These are phyloP conservation scores for Silurus glanis DNA, from an alignment of 2,113 vertebrate species.

Conservation along the genomic window DNA sequence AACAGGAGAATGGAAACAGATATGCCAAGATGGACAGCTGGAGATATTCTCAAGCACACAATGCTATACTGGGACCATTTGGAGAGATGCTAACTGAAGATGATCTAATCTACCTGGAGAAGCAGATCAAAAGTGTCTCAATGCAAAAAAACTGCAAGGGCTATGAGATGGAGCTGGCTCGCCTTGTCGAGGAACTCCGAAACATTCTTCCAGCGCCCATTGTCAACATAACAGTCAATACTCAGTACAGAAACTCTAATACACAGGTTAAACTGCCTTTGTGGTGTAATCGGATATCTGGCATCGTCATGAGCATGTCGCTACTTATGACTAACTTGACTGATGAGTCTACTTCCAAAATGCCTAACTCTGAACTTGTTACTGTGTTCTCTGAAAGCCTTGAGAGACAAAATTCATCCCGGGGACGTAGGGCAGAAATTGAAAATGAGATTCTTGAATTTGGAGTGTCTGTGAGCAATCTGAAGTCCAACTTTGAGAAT, in stretches of 20 bases:
- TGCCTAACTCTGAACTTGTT: slow-evolving; percentile 75
- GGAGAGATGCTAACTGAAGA: slow-evolving; percentile 92
- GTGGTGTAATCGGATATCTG: slow-evolving; percentile 85
- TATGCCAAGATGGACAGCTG: slow-evolving; percentile 76
- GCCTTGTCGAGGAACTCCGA: slow-evolving; percentile 81
- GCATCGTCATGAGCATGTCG: slow-evolving; percentile 85
- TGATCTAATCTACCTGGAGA: slow-evolving; percentile 86
- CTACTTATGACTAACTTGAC: slow-evolving; percentile 80
- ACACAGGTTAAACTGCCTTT: slow-evolving; percentile 75
- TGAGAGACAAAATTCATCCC: slow-evolving; percentile 55
- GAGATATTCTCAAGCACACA: slow-evolving; percentile 85
- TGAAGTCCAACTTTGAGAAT: slow-evolving; percentile 85
- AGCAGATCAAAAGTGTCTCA: slow-evolving; percentile 83
- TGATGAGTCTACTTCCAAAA: slow-evolving; percentile 67
- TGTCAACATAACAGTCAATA: slow-evolving; percentile 84
- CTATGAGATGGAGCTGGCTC: slow-evolving; percentile 83
- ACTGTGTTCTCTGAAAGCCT: slow-evolving; percentile 71
- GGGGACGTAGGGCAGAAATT: slow-evolving; percentile 69
- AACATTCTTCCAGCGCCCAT: slow-evolving; percentile 84
- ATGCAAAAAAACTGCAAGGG: slow-evolving; percentile 80
- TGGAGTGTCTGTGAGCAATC: slow-evolving; percentile 84
- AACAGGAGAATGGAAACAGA: slow-evolving; percentile 72
- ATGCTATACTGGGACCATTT: slow-evolving; percentile 90
- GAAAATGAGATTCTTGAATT: slow-evolving; percentile 85
- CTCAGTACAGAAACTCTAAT: slow-evolving; percentile 73